Evolutionary conservation across 2,113 vertebrate species (phyloP).

Genomic region (Phrynosoma platyrhinos): DNA sequence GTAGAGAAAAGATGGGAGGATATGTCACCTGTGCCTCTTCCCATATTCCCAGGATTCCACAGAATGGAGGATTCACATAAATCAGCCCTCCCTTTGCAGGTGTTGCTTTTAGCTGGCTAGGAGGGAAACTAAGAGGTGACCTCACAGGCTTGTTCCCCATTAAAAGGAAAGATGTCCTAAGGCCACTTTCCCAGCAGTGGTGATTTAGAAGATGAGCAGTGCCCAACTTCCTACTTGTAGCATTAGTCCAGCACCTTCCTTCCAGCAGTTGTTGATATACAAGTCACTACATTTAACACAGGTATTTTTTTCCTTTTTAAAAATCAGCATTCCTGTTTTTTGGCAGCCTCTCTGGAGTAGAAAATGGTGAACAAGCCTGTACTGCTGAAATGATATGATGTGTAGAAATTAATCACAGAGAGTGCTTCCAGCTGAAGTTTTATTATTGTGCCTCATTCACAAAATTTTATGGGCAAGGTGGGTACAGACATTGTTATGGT

Average conservation of each 20-base stretch:
- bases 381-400: neutral
- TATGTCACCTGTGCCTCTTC: neutral
- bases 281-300: conserved; percentile 19
- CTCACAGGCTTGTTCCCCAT: neutral
- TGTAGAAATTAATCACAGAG: neutral
- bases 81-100: neutral
- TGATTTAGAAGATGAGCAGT: neutral
- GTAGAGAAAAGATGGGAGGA: neutral
- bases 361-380: neutral
- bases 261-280: neutral
- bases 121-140: neutral
- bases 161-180: neutral
- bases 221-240: neutral
- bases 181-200: neutral
- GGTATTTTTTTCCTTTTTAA: too few relatives aligned
- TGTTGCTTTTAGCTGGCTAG: neutral
- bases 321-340: conserved; percentile 25
- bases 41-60: neutral
- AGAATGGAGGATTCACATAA: neutral
- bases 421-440: neutral
- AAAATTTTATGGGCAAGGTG: neutral
- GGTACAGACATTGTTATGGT: neutral
- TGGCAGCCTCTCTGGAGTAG: neutral
- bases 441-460: neutral
- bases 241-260: neutral